Percentiles rank a stretch among this genome's conserved stretches.
Conservation (phyloP, 2,888 invertebrate species). For the Adelognathus sp. region DNA sequence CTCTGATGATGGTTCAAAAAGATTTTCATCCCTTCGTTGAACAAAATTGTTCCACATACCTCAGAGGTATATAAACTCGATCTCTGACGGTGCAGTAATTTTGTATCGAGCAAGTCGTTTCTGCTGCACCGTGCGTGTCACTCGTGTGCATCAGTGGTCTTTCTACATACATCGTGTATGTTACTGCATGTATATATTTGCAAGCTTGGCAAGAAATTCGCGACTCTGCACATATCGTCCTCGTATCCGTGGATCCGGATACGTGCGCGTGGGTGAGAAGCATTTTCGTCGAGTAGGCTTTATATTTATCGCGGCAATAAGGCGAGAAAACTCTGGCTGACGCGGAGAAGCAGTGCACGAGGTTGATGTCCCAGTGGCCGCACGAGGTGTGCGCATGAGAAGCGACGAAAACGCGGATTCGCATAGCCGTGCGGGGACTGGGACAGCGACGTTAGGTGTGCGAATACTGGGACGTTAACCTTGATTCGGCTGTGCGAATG, state of each 20-base stretch:
- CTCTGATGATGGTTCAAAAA: too few species aligned
- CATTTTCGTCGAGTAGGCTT: slow-evolving; percentile 69
- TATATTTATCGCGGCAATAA: slow-evolving; percentile 76
- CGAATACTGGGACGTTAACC: too few species aligned
- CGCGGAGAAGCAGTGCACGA: slow-evolving; percentile 1
- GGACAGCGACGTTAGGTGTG: too few species aligned
- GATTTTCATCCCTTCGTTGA: slow-evolving; percentile 33
- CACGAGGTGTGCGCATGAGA: background rate
- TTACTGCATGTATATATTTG: background rate
- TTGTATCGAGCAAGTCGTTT: background rate
- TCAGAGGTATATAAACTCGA: too few species aligned
- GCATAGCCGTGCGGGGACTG: too few species aligned
- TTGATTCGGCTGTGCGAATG: too few species aligned
- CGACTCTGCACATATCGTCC: slow-evolving; percentile 8
- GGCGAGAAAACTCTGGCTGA: slow-evolving; percentile 56
- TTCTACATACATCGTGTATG: background rate
- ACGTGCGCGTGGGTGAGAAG: slow-evolving; percentile 39
- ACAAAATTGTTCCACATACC: too few species aligned
- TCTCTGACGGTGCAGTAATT: slow-evolving; percentile 4
- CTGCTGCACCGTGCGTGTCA: background rate
- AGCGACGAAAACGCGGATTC: too few species aligned
- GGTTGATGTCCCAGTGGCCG: too few species aligned
- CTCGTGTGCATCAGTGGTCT: slow-evolving; percentile 34
- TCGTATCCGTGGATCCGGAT: slow-evolving; percentile 35
- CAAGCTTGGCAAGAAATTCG: slow-evolving; percentile 23